These are phyloP conservation scores for Drosophila mayaguana DNA, from an alignment of 2,888 invertebrate genomes.

Conservation along the genomic window DNA sequence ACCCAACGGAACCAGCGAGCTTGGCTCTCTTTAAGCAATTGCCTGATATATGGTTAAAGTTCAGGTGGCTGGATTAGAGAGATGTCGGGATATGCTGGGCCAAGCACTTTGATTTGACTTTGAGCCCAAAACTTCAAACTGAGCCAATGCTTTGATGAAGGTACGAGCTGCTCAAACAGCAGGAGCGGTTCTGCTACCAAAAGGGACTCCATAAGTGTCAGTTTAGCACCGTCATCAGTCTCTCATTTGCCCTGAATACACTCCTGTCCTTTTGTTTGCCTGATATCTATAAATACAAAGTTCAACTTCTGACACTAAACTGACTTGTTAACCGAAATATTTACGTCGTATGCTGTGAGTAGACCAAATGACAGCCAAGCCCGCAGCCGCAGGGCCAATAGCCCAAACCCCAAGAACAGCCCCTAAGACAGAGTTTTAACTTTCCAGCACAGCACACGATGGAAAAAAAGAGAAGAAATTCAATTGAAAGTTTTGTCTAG, in stretches of 20 bases:
- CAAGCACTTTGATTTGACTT: slow-evolving; percentile 77
- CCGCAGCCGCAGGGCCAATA: slow-evolving; percentile 45
- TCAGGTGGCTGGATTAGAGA: slow-evolving; percentile 60
- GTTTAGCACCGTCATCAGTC: background rate
- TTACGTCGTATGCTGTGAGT: slow-evolving; percentile 53
- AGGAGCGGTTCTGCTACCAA: slow-evolving; percentile 68
- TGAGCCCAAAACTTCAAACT: slow-evolving; percentile 57
- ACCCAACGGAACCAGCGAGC: slow-evolving; percentile 5
- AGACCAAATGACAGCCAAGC: slow-evolving; percentile 62
- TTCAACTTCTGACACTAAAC: slow-evolving; percentile 77
- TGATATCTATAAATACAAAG: slow-evolving; percentile 69
- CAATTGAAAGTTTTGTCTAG: slow-evolving; percentile 82
- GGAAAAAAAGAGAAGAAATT: slow-evolving; percentile 55
- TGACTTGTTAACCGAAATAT: slow-evolving; percentile 82
- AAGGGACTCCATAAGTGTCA: background rate
- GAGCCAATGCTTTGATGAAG: slow-evolving; percentile 61
- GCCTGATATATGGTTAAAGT: slow-evolving; percentile 51
- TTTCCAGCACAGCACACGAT: slow-evolving; percentile 21
- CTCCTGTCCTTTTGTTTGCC: slow-evolving; percentile 7
- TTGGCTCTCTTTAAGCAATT: slow-evolving; percentile 20
- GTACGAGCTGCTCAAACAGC: slow-evolving; percentile 37
- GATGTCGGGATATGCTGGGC: slow-evolving; percentile 42
- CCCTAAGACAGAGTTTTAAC: slow-evolving; percentile 63
- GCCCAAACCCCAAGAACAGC: slow-evolving; percentile 29
- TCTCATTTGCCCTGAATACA: slow-evolving; percentile 4